Evolutionary conservation across 1,140 invertebrate species (phyloP).

Genomic region (Paralvinella palmiformis): DNA sequence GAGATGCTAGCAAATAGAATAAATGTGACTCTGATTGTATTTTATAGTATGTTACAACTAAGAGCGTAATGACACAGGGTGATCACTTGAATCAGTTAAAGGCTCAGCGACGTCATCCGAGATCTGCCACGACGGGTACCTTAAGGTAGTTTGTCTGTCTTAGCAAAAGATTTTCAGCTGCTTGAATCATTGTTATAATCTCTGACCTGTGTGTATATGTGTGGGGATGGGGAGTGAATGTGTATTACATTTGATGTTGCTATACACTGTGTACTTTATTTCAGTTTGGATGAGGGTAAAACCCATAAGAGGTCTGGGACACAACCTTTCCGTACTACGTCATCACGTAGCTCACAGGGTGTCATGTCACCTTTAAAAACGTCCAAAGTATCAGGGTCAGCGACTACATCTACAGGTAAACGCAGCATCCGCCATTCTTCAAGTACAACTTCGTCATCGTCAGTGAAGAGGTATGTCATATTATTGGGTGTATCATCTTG

Average conservation of each 20-base stretch:
- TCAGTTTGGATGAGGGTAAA: slow-evolving; percentile 34
- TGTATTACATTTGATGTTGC: not conserved
- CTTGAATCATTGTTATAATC: not conserved
- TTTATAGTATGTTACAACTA: not conserved
- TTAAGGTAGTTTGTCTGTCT: slow-evolving; percentile 26
- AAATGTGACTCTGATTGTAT: not conserved
- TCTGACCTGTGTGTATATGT: not conserved
- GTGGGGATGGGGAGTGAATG: not conserved
- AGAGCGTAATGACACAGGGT: slow-evolving; percentile 32
- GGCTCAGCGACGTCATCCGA: slow-evolving; percentile 31
- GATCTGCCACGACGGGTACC: slow-evolving; percentile 39
- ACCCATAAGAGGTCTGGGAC: slow-evolving; percentile 40
- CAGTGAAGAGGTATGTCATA: too few relatives aligned
- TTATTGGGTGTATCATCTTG: too few relatives aligned
- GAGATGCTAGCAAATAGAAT: not conserved
- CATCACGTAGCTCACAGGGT: slow-evolving; percentile 39
- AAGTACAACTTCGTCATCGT: too few relatives aligned
- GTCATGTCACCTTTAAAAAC: slow-evolving; percentile 41
- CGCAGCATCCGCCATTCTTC: too few relatives aligned
- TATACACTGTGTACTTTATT: not conserved
- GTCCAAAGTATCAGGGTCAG: slow-evolving; percentile 33
- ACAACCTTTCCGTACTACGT: slow-evolving; percentile 30
- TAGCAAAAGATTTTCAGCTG: not conserved
- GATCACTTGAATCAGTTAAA: slow-evolving; percentile 46
- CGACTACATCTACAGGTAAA: too few relatives aligned